These are phyloP conservation scores for Sinelater perroti DNA, from an alignment of 2,888 invertebrate species.

Conservation along the genomic window DNA sequence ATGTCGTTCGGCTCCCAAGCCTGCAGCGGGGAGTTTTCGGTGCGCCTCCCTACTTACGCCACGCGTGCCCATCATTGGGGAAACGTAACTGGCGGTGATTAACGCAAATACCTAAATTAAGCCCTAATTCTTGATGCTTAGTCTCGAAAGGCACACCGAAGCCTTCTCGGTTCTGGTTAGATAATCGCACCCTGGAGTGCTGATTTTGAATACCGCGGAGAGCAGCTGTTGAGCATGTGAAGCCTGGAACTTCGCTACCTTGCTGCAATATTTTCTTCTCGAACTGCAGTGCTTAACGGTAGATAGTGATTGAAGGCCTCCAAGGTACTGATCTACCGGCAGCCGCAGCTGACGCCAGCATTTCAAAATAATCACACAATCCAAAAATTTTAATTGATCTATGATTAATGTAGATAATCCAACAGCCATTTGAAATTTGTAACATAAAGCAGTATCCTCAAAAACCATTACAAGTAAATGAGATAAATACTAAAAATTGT, in stretches of 20 bases:
- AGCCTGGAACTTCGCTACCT: constrained; percentile 8
- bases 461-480: too few relatives aligned
- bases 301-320: too few relatives aligned
- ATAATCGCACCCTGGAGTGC: constrained; percentile 55
- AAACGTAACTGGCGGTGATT: constrained; percentile 43
- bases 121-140: constrained; percentile 38
- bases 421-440: too few relatives aligned
- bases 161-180: constrained; percentile 47
- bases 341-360: too few relatives aligned
- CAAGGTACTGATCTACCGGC: too few relatives aligned
- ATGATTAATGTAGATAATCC: too few relatives aligned
- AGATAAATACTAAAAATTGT: too few relatives aligned
- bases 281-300: too few relatives aligned
- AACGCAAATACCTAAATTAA: constrained; percentile 44
- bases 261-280: too few relatives aligned
- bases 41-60: not conserved
- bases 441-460: too few relatives aligned
- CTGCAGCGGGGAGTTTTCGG: not conserved
- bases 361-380: too few relatives aligned
- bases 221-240: constrained; percentile 17
- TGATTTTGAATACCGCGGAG: constrained; percentile 52
- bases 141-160: constrained; percentile 36
- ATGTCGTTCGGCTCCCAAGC: not conserved
- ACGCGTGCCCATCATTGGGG: constrained; percentile 40
- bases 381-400: too few relatives aligned